phyloP scores from a whole-genome alignment of 2,888 invertebrate species.

The Sericinus montela region DNA sequence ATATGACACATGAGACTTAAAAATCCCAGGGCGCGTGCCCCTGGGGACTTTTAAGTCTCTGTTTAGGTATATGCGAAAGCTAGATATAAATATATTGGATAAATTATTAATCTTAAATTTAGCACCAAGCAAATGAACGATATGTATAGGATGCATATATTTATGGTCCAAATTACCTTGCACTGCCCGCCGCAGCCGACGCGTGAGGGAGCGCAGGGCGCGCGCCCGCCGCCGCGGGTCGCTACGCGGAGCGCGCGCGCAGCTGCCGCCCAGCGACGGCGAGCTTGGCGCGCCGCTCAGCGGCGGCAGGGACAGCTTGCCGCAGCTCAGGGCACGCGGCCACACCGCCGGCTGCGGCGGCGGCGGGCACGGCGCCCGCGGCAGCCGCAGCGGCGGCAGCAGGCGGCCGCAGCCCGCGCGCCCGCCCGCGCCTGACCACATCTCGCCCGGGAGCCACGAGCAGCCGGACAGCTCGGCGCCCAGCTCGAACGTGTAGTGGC shows the following conservation, averaged over 20 bases:
- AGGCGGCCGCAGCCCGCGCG: conserved; percentile 34
- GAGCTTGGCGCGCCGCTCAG: conserved; percentile 30
- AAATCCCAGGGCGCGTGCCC: too few species aligned
- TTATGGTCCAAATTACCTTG: conserved; percentile 23
- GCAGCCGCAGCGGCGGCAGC: conserved; percentile 53
- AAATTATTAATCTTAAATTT: too few species aligned
- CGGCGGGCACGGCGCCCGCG: conserved; percentile 22
- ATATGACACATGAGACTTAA: too few species aligned
- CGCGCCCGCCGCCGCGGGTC: conserved; percentile 33
- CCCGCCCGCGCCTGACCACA: conserved; percentile 42
- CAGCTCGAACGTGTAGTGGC: conserved; percentile 35
- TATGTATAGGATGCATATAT: too few species aligned
- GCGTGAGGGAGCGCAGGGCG: conserved; percentile 34
- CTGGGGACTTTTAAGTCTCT: too few species aligned
- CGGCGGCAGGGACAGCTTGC: conserved; percentile 29
- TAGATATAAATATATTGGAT: too few species aligned
- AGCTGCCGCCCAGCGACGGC: conserved; percentile 22
- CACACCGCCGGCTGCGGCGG: conserved; percentile 8
- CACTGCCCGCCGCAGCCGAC: conserved; percentile 26
- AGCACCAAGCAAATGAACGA: too few species aligned
- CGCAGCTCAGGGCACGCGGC: neutral
- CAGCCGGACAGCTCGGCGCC: conserved; percentile 31
- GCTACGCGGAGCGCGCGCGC: conserved; percentile 22
- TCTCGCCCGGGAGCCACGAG: conserved; percentile 45
- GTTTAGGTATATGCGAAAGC: too few species aligned